Percentiles rank a stretch among this genome's conserved stretches.
Evolutionary conservation across 2,797 vertebrate genomes (phyloP).

Genomic region (Sebastes diploproa): DNA sequence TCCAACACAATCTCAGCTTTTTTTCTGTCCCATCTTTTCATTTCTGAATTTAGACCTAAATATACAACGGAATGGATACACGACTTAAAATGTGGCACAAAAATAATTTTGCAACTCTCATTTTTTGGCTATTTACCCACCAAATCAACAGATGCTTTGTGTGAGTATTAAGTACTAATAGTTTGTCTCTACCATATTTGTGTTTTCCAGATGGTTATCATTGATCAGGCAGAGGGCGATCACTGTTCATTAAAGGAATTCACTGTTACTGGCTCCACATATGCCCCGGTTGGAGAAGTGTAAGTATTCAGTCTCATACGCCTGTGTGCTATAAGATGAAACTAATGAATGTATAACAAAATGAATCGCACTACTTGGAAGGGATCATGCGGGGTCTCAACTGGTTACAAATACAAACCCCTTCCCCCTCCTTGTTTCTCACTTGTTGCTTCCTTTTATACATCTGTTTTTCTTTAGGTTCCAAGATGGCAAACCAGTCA

Average conservation of each 20-base stretch:
- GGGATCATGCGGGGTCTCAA: background rate
- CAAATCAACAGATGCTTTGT: background rate
- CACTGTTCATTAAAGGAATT: slow-evolving; percentile 93
- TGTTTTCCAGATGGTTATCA: slow-evolving; percentile 89
- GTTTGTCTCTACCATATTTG: background rate
- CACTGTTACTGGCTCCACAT: slow-evolving; percentile 94
- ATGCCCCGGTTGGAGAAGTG: slow-evolving; percentile 96
- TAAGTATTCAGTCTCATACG: slow-evolving; percentile 76
- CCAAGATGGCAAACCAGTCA: slow-evolving; percentile 84
- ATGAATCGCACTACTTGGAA: background rate
- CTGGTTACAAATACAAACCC: background rate
- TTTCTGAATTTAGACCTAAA: no score
- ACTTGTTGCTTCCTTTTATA: background rate
- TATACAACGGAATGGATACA: no score
- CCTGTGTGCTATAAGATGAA: background rate
- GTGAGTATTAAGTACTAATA: background rate
- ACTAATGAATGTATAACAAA: background rate
- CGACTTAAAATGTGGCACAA: no score
- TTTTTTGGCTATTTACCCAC: no score
- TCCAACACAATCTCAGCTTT: background rate
- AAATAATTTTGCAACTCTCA: no score
- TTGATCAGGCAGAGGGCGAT: slow-evolving; percentile 89
- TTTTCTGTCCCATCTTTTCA: background rate
- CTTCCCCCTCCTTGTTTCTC: background rate
- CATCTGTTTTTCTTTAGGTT: slow-evolving; percentile 66